Base-by-base conservation (phyloP, 2,113 vertebrate genomes). In the Tyrannus savana region DNA sequence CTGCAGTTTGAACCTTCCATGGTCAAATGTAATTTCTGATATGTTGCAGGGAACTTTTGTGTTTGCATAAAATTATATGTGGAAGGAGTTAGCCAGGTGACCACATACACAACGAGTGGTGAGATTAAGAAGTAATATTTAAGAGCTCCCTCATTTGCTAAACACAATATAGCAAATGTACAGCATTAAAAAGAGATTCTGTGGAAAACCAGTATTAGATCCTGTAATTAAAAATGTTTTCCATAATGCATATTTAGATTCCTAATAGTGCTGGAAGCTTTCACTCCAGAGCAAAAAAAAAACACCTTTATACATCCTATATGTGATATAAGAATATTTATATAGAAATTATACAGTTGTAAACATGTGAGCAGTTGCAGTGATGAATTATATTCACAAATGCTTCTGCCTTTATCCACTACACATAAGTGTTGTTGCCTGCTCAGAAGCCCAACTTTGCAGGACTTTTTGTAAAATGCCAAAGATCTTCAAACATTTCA, bases 121-220 rank as follows among this genome's bases (percentile, higher is more conserved):
- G 42, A 86, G 22, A 59, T 79, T 41, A 76, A 84, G 56, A 59
- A 78, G 39, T 90, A 86, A 47, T 58, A 74, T 23, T 86, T 69
- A 50, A 69, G 9, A 39, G 16, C 21, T 85, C 8, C 23, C 5
- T 88, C 30, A 31, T 83, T 74, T 73, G 15, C 76, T 92, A 35
- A 80, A 30, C 33, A 46, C 30, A 62, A 28, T 55, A 35, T 55
- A 84, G 42, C 27, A 74, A 77, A 77, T 42, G 8, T 27, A 16
- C 23, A 66, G 56, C 84, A 84, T 47, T 53, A 39, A 84, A 33
- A 35, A 55, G 47, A 62, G 27, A 17, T 83, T 81, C 9, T 63
- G 46, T 84, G 30, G 73, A 55, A 95, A 94, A 90, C 37, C 30
- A 24, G 37, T 76, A 21, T 49, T 76, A 58, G 31, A 64, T 62